Evolutionary conservation across 1,140 invertebrate species (phyloP).

Genomic region (Pectinophora gossypiella): DNA sequence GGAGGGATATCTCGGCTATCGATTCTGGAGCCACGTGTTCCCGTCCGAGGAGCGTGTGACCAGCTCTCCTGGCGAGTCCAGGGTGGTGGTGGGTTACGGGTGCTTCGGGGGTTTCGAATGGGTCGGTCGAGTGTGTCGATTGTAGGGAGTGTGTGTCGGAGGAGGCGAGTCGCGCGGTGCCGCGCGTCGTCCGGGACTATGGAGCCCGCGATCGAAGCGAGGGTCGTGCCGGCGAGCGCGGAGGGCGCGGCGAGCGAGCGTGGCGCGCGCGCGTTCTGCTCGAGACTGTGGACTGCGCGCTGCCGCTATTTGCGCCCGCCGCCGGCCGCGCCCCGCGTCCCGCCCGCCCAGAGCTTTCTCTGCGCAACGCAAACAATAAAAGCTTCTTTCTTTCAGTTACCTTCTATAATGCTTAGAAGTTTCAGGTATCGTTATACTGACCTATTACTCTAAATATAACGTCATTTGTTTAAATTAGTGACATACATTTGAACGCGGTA

Average conservation of each 20-base stretch:
- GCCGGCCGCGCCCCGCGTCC: constrained; percentile 40
- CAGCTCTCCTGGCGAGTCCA: constrained; percentile 18
- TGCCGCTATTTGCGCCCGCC: constrained; percentile 61
- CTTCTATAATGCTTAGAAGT: too few species aligned
- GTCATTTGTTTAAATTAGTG: too few species aligned
- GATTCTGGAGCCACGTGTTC: constrained; percentile 31
- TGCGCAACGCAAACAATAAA: constrained; percentile 57
- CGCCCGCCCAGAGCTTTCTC: constrained; percentile 57
- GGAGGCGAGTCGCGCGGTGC: constrained; percentile 2
- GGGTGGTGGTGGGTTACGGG: constrained; percentile 8
- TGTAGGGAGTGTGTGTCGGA: background rate
- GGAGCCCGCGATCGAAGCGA: background rate
- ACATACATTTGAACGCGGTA: too few species aligned
- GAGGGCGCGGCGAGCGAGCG: constrained; percentile 14
- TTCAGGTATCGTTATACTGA: too few species aligned
- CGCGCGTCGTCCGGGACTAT: constrained; percentile 17
- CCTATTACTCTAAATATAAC: too few species aligned
- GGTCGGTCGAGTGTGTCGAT: background rate
- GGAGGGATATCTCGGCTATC: constrained; percentile 32
- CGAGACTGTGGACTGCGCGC: constrained; percentile 40
- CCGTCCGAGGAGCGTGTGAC: constrained; percentile 14
- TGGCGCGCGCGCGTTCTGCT: constrained; percentile 32
- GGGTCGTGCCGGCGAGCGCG: constrained; percentile 8
- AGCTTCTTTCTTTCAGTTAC: constrained; percentile 21
- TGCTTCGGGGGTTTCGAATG: background rate